A percentile compares a stretch with the other conserved stretches of the same genome.
These are phyloP conservation scores for Trissonchulus latispiculum DNA, from an alignment of 2,888 invertebrate species.

Conservation along the genomic window DNA sequence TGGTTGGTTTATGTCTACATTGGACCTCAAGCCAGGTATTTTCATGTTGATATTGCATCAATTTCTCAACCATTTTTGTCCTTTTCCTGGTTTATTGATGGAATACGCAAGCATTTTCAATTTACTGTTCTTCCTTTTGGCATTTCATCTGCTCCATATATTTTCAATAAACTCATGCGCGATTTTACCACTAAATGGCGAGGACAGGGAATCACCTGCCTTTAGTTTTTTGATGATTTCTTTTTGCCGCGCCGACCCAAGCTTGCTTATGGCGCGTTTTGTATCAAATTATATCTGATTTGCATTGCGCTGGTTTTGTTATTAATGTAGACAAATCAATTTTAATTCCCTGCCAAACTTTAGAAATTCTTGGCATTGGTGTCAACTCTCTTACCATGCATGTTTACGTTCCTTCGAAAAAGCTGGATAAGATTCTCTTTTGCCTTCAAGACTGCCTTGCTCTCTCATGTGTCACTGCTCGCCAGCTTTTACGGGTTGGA, in stretches of 20 bases:
- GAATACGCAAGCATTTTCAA: too few species aligned
- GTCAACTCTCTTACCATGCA: too few species aligned
- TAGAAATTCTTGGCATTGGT: too few species aligned
- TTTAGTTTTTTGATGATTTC: constrained; percentile 5
- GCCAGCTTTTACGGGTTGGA: too few species aligned
- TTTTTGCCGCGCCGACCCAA: background rate
- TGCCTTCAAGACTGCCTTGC: too few species aligned
- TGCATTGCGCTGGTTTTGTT: background rate
- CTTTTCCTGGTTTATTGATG: background rate
- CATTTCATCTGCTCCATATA: constrained; percentile 11
- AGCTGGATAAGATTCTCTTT: too few species aligned
- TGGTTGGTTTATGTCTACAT: background rate
- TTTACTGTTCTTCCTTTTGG: constrained; percentile 10
- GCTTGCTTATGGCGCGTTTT: background rate
- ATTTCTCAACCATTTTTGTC: background rate
- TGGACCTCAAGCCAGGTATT: constrained; percentile 1
- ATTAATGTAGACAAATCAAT: background rate
- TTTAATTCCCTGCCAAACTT: background rate
- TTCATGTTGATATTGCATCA: background rate
- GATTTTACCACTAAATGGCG: background rate
- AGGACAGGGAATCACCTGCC: background rate
- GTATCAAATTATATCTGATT: background rate
- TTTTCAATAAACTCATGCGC: constrained; percentile 8
- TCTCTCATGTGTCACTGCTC: too few species aligned
- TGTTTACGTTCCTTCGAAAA: too few species aligned